A percentile compares a stretch with the other conserved stretches of the same genome.
Conservation (phyloP, 2,888 invertebrate species). For the Nematopogon swammerdamellus region DNA sequence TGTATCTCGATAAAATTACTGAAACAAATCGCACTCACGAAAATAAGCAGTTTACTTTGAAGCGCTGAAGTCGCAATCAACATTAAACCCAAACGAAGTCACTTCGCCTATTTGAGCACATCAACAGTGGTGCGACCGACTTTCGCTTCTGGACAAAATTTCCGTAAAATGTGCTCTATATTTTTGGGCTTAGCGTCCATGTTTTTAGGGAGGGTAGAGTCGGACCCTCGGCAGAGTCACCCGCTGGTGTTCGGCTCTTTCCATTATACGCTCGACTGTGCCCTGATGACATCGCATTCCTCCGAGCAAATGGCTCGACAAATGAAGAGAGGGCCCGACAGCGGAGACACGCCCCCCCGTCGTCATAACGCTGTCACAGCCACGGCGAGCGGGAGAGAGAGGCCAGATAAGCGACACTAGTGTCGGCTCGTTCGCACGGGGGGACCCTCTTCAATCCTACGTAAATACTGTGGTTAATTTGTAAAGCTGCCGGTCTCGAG, state of each 20-base stretch:
- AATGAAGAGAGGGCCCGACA: conserved; percentile 43
- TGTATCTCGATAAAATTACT: conserved; percentile 7
- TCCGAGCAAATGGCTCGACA: conserved; percentile 50
- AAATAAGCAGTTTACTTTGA: conserved; percentile 16
- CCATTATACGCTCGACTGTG: conserved; percentile 53
- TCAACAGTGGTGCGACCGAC: conserved; percentile 13
- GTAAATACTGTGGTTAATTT: neutral
- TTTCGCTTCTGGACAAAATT: neutral
- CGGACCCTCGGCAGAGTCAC: too few species aligned
- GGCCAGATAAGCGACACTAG: conserved; percentile 9
- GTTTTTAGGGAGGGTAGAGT: too few species aligned
- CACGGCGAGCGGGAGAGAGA: conserved; percentile 17
- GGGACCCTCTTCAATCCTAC: neutral
- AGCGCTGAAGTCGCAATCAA: conserved; percentile 21
- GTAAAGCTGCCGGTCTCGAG: neutral
- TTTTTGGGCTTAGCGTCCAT: too few species aligned
- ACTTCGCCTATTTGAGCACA: conserved; percentile 22
- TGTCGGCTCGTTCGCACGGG: conserved; percentile 13
- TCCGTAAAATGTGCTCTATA: neutral
- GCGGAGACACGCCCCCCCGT: conserved; percentile 44
- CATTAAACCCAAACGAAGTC: conserved; percentile 13
- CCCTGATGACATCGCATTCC: conserved; percentile 55
- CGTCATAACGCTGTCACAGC: conserved; percentile 44
- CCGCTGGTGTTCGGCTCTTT: conserved; percentile 38
- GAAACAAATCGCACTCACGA: conserved; percentile 15